Base-by-base conservation (phyloP, 1,140 invertebrate species). In the Drosophila varians region DNA sequence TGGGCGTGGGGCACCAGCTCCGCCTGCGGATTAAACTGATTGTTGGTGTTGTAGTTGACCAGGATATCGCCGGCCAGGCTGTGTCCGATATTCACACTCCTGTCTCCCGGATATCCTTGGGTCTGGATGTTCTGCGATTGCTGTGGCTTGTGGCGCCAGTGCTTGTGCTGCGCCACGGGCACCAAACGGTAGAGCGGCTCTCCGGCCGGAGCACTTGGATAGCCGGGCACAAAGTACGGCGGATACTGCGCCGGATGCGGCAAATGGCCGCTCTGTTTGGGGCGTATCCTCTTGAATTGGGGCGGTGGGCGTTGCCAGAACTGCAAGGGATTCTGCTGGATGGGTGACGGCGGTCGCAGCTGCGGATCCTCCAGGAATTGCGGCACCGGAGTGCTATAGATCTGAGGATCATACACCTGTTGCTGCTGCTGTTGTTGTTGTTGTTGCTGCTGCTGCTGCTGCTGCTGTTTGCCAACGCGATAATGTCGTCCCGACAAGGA, bases 21-120 rank as follows among this genome's bases (percentile, higher is more conserved):
- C 46, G 94, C 94, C 53, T 95, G 93, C 0, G 94, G 94, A 79
- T 96, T 94, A 11, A 95, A 91, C 53, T 84, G 80, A 21, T 84
- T 84, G 62, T 84, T 84, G 1, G 34, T 74, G 40, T 80, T 84
- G 55, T 84, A 86, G 62, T 84, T 84, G 8, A 84, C 80, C 28
- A 84, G 43, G 1, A 84, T 86, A 9, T 84, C 80, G 18, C 80
- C 71, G 21, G 80, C 76, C 52, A 84, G 19, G 19, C 80, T 84
- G 36, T 84, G 80, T 2, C 80, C 80, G 1, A 79, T 77, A n/a
- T 68, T 58, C 0, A 87, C 80, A 5, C 43, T 56, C 1, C 80
- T 62, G 9, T 80, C 76, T n/a, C n/a, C n/a, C 19, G 80, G 76
- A 45, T 76, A 84, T 21, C 61, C 47, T 38, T 86, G 83, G 1